These are phyloP conservation scores for Bombus breviceps DNA, from an alignment of 1,140 invertebrate genomes.

Conservation along the genomic window DNA sequence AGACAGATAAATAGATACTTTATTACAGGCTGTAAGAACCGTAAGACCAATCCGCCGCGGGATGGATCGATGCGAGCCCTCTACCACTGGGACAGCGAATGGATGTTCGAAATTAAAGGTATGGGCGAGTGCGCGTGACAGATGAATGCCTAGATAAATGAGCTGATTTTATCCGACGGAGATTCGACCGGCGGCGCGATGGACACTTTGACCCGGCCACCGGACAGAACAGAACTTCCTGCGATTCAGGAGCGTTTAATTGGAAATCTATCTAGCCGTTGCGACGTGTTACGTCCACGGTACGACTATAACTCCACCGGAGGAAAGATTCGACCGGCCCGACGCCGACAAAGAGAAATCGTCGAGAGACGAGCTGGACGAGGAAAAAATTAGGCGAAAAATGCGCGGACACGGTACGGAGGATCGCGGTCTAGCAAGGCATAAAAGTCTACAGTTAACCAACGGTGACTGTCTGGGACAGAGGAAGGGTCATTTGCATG, in stretches of 20 bases:
- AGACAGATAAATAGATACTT: slow-evolving; percentile 52
- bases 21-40: slow-evolving; percentile 33
- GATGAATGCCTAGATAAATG: slow-evolving; percentile 51
- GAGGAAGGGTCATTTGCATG: slow-evolving; percentile 45
- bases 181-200: slow-evolving; percentile 20
- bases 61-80: slow-evolving; percentile 19
- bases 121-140: slow-evolving; percentile 28
- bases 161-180: slow-evolving; percentile 37
- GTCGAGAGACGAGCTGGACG: not conserved
- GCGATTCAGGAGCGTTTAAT: slow-evolving; percentile 39
- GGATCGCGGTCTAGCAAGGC: slow-evolving; percentile 27
- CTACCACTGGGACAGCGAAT: slow-evolving; percentile 10
- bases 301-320: not conserved
- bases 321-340: not conserved
- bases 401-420: too few relatives aligned
- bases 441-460: slow-evolving; percentile 53
- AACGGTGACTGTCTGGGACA: slow-evolving; percentile 1
- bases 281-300: not conserved
- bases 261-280: not conserved
- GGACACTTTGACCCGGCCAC: slow-evolving; percentile 17
- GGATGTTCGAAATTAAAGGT: slow-evolving; percentile 47
- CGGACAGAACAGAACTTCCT: slow-evolving; percentile 6
- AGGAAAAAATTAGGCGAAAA: not conserved
- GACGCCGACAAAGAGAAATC: slow-evolving; percentile 9
- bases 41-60: slow-evolving; percentile 24